Evolutionary conservation across 2,113 vertebrate genomes (phyloP), one percentile per base, ranked within the genome.

Genomic region (Megatriorchis doriae): DNA sequence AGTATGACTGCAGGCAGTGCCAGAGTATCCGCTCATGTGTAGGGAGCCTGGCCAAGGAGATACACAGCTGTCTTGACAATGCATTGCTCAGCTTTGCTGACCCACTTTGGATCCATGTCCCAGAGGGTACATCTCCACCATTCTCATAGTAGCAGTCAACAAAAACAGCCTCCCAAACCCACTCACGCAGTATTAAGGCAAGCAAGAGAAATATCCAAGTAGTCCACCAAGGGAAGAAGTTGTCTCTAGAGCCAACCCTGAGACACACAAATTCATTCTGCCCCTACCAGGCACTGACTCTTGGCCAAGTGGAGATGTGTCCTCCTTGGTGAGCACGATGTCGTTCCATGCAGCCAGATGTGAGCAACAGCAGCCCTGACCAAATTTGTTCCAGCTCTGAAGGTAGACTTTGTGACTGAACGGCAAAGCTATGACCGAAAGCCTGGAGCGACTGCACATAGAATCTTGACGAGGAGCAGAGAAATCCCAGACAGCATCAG

Each of bases 291-390:
- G 22, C 23, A 40, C 47, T 58, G 58, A 62, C n/a, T 40, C 11
- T n/a, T 78, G 42, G 14, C 18, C 43, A 55, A 42, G 16, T 3
- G n/a, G 22, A 58, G 22, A 75, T 8, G 9, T 32, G 47, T 50
- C 5, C 34, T 80, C 47, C 43, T 45, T 25, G 77, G 10, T 13
- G 43, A 77, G 13, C 10, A 74, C 9, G 31, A 26, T 1, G 0
- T 3, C 3, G 3, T 21, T 58, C 56, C 52, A 17, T 2, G 18
- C 0, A 1, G 36, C 18, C 55, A 65, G 42, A n/a, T 0, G 0
- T 5, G 27, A 82, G 42, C 23, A 55, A 15, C 1, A 55, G 16
- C 26, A 81, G 43, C 25, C 29, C 53, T 71, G 43, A 38, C 25
- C 29, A 25, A 45, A 38, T 31, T 20, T 4, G 1, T 13, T 56